These are phyloP conservation scores for Sussaba pulchella DNA, from an alignment of 2,888 invertebrate genomes.

Conservation along the genomic window DNA sequence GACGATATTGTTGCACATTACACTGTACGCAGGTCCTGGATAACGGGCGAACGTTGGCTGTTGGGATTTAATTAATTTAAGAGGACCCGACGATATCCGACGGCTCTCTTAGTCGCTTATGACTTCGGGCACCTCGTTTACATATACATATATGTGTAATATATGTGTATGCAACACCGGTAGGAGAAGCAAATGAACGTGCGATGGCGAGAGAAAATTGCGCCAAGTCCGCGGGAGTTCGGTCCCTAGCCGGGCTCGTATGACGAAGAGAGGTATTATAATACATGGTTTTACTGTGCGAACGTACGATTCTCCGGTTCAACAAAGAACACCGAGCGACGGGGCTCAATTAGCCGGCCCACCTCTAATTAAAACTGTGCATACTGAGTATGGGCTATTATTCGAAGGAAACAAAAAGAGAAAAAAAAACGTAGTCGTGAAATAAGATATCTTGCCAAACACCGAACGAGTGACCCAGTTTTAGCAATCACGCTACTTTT, in stretches of 20 bases:
- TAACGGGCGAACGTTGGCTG: conserved; percentile 15
- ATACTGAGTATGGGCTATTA: conserved; percentile 10
- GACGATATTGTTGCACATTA: conserved; percentile 21
- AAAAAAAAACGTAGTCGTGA: neutral
- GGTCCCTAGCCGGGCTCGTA: neutral
- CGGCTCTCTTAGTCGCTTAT: conserved; percentile 38
- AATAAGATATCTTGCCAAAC: conserved; percentile 3
- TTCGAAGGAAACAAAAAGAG: conserved; percentile 3
- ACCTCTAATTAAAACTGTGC: conserved; percentile 54
- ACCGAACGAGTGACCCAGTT: conserved; percentile 5
- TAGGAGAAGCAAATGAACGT: conserved; percentile 12
- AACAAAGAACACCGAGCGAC: conserved; percentile 53
- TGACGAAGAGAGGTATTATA: conserved; percentile 1
- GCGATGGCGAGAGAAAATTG: conserved; percentile 54
- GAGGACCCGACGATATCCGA: conserved; percentile 53
- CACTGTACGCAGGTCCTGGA: conserved; percentile 32
- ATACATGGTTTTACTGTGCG: conserved; percentile 15
- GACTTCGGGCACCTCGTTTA: conserved; percentile 13
- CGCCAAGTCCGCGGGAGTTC: conserved; percentile 52
- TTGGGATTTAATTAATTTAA: conserved; percentile 60
- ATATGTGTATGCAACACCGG: conserved; percentile 34
- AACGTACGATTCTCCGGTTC: conserved; percentile 30
- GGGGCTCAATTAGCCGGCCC: conserved; percentile 51
- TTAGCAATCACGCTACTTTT: neutral
- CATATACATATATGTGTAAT: no score